Conservation (phyloP, 1,140 invertebrate species). For the Hermatobates lingyangjiaoensis region DNA sequence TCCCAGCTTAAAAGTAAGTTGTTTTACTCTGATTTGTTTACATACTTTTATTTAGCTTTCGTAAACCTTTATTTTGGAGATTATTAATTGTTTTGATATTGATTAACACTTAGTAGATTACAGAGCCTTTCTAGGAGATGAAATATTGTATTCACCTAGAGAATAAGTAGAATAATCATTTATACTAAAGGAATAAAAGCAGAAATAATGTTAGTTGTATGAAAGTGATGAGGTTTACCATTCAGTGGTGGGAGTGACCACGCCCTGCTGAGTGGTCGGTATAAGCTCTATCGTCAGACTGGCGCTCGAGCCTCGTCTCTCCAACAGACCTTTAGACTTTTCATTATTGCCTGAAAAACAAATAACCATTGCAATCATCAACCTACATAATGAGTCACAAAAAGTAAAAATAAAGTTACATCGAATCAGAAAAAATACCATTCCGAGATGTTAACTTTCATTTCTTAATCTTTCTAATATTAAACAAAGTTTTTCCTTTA, state of each 20-base stretch:
- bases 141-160: too few species aligned
- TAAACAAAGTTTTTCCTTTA: neutral
- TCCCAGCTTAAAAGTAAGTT: too few species aligned
- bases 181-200: too few species aligned
- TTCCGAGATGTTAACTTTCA: neutral
- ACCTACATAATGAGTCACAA: neutral
- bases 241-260: slow-evolving; percentile 26
- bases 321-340: slow-evolving; percentile 43
- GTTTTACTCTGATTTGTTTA: too few species aligned
- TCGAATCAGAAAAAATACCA: neutral
- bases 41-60: too few species aligned
- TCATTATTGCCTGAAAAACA: neutral
- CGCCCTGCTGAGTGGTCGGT: slow-evolving; percentile 17
- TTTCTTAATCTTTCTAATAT: neutral
- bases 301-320: slow-evolving; percentile 67
- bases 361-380: neutral
- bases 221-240: slow-evolving; percentile 28
- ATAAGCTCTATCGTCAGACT: slow-evolving; percentile 52
- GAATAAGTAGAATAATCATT: too few species aligned
- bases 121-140: too few species aligned
- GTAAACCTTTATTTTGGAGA: too few species aligned
- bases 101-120: too few species aligned
- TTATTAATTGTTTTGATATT: too few species aligned
- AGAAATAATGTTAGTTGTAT: too few species aligned
- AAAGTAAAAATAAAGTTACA: neutral